These are phyloP conservation scores for Stegophylla sp. DNA, from an alignment of 2,888 invertebrate species.

Conservation along the genomic window DNA sequence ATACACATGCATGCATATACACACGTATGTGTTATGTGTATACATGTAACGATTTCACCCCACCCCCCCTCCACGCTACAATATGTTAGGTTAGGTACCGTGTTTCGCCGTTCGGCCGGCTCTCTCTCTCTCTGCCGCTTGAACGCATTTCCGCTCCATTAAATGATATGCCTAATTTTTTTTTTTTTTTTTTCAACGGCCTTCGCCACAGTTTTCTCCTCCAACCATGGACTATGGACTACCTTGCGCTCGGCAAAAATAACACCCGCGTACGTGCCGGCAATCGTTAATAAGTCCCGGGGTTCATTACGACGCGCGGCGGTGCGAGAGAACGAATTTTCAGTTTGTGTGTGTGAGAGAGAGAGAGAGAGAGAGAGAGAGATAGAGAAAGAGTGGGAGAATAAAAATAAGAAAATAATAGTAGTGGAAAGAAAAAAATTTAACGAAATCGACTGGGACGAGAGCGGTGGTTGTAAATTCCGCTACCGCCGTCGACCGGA, in stretches of 20 bases:
- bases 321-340: too few species aligned
- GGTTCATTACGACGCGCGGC: constrained; percentile 42
- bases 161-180: constrained; percentile 50
- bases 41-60: too few species aligned
- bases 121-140: too few species aligned
- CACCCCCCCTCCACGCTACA: too few species aligned
- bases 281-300: constrained; percentile 52
- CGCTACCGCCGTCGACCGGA: constrained; percentile 14
- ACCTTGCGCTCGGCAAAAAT: neutral
- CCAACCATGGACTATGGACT: too few species aligned
- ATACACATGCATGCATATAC: too few species aligned
- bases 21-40: too few species aligned
- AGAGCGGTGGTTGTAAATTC: constrained; percentile 7
- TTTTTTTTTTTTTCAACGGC: neutral
- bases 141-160: constrained; percentile 44
- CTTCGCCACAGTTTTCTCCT: neutral
- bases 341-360: too few species aligned
- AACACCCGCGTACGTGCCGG: constrained; percentile 43
- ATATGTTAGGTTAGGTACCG: too few species aligned
- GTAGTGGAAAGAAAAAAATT: neutral
- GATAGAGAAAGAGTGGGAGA: neutral
- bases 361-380: too few species aligned
- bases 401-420: neutral
- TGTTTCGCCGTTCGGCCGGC: too few species aligned
- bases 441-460: neutral